A percentile compares a stretch with the other conserved stretches of the same genome.
These are phyloP conservation scores for Ophion obscuratus DNA, from an alignment of 2,888 invertebrate genomes.

Conservation along the genomic window DNA sequence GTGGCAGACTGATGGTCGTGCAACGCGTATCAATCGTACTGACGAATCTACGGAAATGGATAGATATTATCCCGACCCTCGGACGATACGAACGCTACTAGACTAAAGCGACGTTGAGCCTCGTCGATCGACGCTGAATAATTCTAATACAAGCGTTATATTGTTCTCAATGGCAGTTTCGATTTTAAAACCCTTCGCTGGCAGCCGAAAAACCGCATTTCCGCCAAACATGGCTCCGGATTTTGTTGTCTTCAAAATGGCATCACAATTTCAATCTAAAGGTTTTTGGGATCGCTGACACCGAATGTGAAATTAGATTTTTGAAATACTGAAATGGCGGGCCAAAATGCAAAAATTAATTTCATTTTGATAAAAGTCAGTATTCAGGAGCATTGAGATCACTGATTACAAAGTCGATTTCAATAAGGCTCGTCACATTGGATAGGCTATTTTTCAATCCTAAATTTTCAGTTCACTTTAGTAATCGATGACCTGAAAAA, in stretches of 20 bases:
- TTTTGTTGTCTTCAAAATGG: neutral
- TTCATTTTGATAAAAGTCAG: neutral
- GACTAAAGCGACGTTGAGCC: neutral
- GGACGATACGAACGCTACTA: neutral
- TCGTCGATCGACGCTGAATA: neutral
- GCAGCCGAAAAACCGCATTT: neutral
- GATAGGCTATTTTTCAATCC: neutral
- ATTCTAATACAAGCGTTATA: neutral
- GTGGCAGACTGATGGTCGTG: neutral
- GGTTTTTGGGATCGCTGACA: neutral
- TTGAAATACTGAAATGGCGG: neutral
- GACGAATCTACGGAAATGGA: neutral
- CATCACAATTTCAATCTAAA: neutral
- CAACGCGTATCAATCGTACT: neutral
- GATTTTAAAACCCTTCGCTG: neutral
- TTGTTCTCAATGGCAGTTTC: neutral
- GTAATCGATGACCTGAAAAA: no score
- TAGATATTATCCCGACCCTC: neutral
- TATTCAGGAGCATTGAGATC: neutral
- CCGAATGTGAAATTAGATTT: neutral
- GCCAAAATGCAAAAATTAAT: neutral
- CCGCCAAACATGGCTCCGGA: no score
- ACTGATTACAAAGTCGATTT: neutral
- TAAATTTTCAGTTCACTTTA: neutral
- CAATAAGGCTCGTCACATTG: neutral